Evolutionary conservation across 2,797 vertebrate genomes (phyloP), one percentile per base, ranked within the genome.

Genomic region (Lates japonicus): DNA sequence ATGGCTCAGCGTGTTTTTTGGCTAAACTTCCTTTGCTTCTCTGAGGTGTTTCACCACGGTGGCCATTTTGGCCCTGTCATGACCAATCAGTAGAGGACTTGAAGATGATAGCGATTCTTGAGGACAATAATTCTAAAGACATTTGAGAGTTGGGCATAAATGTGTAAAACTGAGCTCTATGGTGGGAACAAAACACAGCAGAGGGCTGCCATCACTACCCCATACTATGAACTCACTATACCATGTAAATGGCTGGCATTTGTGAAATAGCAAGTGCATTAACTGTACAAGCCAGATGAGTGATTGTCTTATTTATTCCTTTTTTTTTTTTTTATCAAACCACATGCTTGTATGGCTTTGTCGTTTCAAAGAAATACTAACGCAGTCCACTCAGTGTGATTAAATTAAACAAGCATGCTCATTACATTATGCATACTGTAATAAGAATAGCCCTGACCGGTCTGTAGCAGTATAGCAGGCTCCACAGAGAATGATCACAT

Each of bases 1-100:
- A 95, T 94, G 93, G 94, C 94, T 94, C 94, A 94, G 94, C 93
- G 93, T 94, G 94, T 93, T 93, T 94, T 95, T 95, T 94, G 94
- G 93, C 93, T 80, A 94, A 94, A 95, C 91, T 93, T 92, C 90
- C 90, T 89, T 89, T 84, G 88, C 90, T 91, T 92, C 92, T 94
- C 91, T 81, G 85, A 94, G 91, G 90, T 93, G 90, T 85, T 91
- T 93, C 92, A 76, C 90, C 87, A 60, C 83, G 54, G 93, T 88
- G 91, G 90, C 90, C 85, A 76, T 92, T 93, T 88, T 90, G 90
- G 90, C 83, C 91, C 90, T 90, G 91, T 93, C 92, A 90, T 82
- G 91, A 87, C 89, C 92, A 91, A 92, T 91, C 89, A 89, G 84
- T 31, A 68, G 63, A 86, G 54, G 76, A 85, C 89, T 85, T 82